phyloP scores from a whole-genome alignment of 2,888 invertebrate genomes.

The Acronicta aceris region DNA sequence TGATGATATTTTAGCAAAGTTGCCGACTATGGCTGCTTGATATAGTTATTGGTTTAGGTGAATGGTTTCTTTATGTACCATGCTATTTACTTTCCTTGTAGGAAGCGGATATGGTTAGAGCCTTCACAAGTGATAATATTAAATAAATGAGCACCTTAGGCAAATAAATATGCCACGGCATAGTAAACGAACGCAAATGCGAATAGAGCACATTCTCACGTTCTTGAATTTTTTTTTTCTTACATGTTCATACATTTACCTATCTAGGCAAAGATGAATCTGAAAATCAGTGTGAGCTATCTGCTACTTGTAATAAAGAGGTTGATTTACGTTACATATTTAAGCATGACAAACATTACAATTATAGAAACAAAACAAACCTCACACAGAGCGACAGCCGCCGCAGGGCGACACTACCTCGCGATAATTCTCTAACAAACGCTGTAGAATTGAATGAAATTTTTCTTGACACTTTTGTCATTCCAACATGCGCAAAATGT shows the following conservation, averaged over 20 bases:
- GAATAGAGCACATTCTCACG: too few relatives aligned
- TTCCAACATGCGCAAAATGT: background rate
- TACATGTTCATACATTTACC: too few relatives aligned
- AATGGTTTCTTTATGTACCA: conserved; percentile 11
- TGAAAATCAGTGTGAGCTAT: too few relatives aligned
- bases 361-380: conserved; percentile 43
- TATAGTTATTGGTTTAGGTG: conserved; percentile 21
- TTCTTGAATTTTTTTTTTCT: too few relatives aligned
- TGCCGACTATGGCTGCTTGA: conserved; percentile 22
- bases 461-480: background rate
- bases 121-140: too few relatives aligned
- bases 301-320: background rate
- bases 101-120: too few relatives aligned
- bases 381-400: conserved; percentile 47
- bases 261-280: too few relatives aligned
- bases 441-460: background rate
- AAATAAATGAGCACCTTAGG: too few relatives aligned
- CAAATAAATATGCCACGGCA: too few relatives aligned
- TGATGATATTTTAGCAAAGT: conserved; percentile 76
- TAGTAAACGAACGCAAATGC: too few relatives aligned
- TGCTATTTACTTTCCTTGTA: background rate
- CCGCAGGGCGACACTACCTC: conserved; percentile 28
- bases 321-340: background rate
- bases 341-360: conserved; percentile 1
- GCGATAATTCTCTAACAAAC: conserved; percentile 36